Base-by-base conservation (phyloP, 2,888 invertebrate genomes). In the Protodeltote pygarga region DNA sequence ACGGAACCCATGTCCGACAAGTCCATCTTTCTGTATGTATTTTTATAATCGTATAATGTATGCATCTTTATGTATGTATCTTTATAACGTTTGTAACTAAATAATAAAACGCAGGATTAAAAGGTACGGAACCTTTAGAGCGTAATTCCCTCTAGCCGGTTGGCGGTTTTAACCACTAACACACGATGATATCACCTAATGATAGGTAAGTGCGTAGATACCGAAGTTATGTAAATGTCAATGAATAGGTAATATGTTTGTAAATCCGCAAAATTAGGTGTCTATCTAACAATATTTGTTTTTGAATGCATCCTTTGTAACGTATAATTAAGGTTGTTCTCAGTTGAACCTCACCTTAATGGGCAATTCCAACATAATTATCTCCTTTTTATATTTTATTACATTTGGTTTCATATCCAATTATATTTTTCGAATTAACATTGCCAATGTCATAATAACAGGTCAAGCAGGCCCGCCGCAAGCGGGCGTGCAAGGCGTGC, bases 151-250 rank as follows among this genome's bases (percentile, higher is more conserved):
- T 6, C n/a, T 47, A 53, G 23, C 31, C 37, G n/a, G n/a, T n/a
- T n/a, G n/a, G n/a, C n/a, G n/a, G n/a, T n/a, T n/a, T 34, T 27
- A 42, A 27, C 13, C 28, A 15, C 24, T 9, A 21, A 48, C 13
- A 14, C 13, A 40, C 11, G 42, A 42, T 65, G 65, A 65, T 42
- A 51, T 68, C 68, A 64, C 40, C 44, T 38, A 28, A 63, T 33
- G 46, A 38, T 44, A 42, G 50, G 28, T 50, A 32, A 40, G 31
- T 40, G 35, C 15, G 38, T 58, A 40, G 34, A 20, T 59, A 15
- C 21, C 11, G 25, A 20, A 31, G n/a, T 27, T 33, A 40, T 55
- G 47, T 39, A 53, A 40, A 28, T 42, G 23, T 11, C 13, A 10
- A 37, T 16, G 14, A 28, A 17, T 11, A 6, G n/a, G 4, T 39